Base-by-base conservation (phyloP, 2,888 invertebrate species). In the Polymixis lichenea region DNA sequence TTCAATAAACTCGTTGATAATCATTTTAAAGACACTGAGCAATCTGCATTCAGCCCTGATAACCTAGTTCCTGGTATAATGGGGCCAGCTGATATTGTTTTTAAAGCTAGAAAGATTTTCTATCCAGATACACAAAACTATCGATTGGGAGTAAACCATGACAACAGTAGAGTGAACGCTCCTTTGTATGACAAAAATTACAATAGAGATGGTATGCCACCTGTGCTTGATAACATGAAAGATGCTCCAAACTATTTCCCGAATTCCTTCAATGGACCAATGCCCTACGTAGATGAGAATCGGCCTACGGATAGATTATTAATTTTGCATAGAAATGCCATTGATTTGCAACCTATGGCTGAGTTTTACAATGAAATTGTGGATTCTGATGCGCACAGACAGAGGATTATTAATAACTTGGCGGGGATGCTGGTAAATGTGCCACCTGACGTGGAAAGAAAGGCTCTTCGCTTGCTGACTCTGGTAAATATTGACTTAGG, bases 201-300 rank as follows among this genome's bases (percentile, higher is more conserved):
- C 75, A 89, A 87, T 49, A 91, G 94, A 5, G 94, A 95, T 83
- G 94, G 99, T 0, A 95, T 97, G 2, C 97, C 98, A 96, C 97
- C 97, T 56, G 95, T 97, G 9, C 94, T 96, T 46, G 97, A 98
- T 86, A 99, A 99, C 92, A 98, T 98, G 96, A 97, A 97, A 43
- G 98, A 98, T 55, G 98, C 98, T 0, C 99, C 99, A 0, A 99
- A 99, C 93, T 99, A 99, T 93, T 99, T 97, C 94, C 99, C 99
- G 0, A 99, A 99, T 95, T 98, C 99, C 75, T 99, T 99, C 93
- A 97, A 97, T 85, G 99, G 99, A 0, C 99, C 99, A 0, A 97
- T 97, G 80, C 97, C 97, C 46, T 97, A 97, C 87, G 96, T 97
- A 2, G 96, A 97, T 15, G 90, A 91, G 28, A 89, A 80, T 60